A percentile compares a stretch with the other conserved stretches of the same genome.
Evolutionary conservation across 1,140 invertebrate genomes (phyloP).

Genomic region (Drosophila kohkoa): DNA sequence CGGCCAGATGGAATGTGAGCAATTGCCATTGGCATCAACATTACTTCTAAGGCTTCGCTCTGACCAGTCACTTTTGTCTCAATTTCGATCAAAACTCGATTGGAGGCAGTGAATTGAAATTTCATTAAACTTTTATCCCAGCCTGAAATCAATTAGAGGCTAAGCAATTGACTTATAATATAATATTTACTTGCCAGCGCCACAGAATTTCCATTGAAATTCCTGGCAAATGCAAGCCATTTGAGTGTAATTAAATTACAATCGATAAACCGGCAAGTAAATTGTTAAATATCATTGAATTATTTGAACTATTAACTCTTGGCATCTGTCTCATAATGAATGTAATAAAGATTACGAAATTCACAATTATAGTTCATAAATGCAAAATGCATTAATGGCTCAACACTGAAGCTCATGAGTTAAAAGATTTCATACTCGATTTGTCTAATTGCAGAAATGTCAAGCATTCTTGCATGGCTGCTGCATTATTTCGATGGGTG

Average conservation of each 20-base stretch:
- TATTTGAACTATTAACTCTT: too few relatives aligned
- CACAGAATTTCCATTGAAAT: conserved; percentile 11
- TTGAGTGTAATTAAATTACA: conserved; percentile 14
- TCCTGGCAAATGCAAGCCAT: neutral
- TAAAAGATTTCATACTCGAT: conserved; percentile 33
- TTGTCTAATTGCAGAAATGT: conserved; percentile 31
- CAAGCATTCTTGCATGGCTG: conserved; percentile 19
- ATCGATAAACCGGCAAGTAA: conserved; percentile 9
- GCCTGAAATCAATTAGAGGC: conserved; percentile 35
- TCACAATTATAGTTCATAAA: neutral
- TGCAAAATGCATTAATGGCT: conserved; percentile 12
- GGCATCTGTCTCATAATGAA: neutral
- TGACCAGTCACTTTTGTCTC: conserved; percentile 5
- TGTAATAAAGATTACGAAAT: neutral
- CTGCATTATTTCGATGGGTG: conserved; percentile 56
- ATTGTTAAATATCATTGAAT: neutral
- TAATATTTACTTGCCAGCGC: conserved; percentile 17
- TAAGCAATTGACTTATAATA: conserved; percentile 25
- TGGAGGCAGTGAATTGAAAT: conserved; percentile 22
- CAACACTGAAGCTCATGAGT: neutral
- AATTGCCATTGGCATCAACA: conserved; percentile 54
- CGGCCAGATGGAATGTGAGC: conserved; percentile 72
- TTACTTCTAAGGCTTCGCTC: neutral
- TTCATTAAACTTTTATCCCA: conserved; percentile 30
- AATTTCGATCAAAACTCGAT: conserved; percentile 16